These are phyloP conservation scores for Aplodontia rufa DNA, from an alignment of 2,113 vertebrate genomes.

Conservation along the genomic window DNA sequence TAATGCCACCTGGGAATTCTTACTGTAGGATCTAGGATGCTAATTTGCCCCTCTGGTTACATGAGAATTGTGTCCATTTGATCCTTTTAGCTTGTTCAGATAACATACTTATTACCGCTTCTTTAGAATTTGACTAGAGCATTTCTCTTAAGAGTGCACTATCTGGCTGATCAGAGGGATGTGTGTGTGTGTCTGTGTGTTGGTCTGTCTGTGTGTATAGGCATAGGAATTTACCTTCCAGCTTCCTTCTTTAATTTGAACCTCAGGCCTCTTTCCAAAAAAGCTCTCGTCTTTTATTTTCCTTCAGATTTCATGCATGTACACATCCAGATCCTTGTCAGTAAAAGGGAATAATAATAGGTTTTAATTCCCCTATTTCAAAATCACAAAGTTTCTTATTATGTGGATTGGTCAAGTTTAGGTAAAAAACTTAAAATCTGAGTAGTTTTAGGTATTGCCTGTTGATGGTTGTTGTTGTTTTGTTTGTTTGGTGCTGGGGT, in stretches of 20 bases:
- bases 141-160: constrained; percentile 4
- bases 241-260: neutral
- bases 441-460: constrained; percentile 35
- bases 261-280: neutral
- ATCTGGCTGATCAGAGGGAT: neutral
- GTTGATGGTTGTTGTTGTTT: neutral
- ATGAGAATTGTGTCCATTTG: neutral
- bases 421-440: constrained; percentile 12
- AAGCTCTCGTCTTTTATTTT: neutral
- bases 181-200: neutral
- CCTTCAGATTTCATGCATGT: neutral
- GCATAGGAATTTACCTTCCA: neutral
- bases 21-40: neutral
- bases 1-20: neutral
- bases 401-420: neutral
- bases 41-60: neutral
- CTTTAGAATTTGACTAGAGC: neutral
- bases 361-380: neutral
- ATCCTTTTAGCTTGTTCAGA: constrained; percentile 4
- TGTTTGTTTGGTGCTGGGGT: no score
- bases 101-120: neutral
- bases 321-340: neutral
- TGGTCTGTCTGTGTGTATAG: neutral
- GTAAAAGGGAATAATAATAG: neutral
- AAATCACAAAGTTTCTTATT: neutral